Conservation (phyloP, 2,113 vertebrate species). For the Centrocercus urophasianus region DNA sequence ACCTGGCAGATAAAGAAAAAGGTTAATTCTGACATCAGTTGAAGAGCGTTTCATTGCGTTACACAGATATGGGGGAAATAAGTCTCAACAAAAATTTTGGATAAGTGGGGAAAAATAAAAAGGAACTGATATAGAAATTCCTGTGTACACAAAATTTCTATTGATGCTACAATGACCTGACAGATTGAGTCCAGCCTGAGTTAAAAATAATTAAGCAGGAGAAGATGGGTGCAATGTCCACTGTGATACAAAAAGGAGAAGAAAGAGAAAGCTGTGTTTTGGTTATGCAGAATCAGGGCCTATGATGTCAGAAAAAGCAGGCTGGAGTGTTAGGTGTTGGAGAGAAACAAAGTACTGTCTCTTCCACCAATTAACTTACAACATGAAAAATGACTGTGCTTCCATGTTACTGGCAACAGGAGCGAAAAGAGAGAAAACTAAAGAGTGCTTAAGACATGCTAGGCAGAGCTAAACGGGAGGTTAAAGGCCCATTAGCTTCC, state of each 20-base stretch:
- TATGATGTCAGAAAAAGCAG: background rate
- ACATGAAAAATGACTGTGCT: background rate
- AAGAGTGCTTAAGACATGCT: background rate
- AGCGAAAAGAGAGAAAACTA: background rate
- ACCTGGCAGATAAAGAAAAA: background rate
- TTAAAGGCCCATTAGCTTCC: background rate
- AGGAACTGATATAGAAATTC: background rate
- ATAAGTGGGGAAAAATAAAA: background rate
- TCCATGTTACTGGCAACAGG: background rate
- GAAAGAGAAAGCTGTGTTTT: background rate
- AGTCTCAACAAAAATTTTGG: background rate
- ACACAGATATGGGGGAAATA: background rate
- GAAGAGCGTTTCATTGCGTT: background rate
- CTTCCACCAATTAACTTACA: background rate
- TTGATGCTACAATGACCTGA: background rate
- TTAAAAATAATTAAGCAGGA: rapidly evolving
- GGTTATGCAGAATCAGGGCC: background rate
- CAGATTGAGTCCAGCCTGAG: background rate
- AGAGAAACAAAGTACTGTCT: background rate
- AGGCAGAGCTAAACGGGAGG: background rate
- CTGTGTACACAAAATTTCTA: background rate
- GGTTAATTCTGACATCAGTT: background rate
- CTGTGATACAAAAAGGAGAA: background rate
- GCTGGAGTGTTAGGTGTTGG: background rate
- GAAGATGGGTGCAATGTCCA: background rate